Conservation (phyloP, 2,888 invertebrate genomes). For the Muscina levida region DNA sequence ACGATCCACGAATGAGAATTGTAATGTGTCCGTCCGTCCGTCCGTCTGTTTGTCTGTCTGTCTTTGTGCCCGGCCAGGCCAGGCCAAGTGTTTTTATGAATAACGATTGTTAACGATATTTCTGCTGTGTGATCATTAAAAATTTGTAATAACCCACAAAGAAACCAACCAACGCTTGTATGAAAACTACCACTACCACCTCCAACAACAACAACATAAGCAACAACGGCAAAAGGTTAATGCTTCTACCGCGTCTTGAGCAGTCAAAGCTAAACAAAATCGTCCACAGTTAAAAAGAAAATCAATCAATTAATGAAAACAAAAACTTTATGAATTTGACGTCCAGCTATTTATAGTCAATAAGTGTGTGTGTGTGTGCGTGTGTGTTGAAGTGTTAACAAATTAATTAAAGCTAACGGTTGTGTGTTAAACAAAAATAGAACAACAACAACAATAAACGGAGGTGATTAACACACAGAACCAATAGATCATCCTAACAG, state of each 20-base stretch:
- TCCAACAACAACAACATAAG: too few relatives aligned
- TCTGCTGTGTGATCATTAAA: neutral
- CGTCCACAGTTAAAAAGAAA: neutral
- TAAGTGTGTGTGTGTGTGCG: neutral
- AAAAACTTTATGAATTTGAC: slow-evolving; percentile 8
- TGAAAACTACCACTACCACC: too few relatives aligned
- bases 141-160: slow-evolving; percentile 1
- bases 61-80: neutral
- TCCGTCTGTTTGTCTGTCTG: neutral
- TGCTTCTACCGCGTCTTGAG: neutral
- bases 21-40: neutral
- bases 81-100: neutral
- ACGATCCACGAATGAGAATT: too few relatives aligned
- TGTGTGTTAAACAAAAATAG: neutral
- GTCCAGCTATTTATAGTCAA: neutral
- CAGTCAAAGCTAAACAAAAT: neutral
- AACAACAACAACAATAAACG: too few relatives aligned
- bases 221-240: slow-evolving; percentile 4
- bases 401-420: slow-evolving; percentile 14
- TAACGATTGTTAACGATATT: neutral
- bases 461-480: too few relatives aligned
- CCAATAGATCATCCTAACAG: neutral
- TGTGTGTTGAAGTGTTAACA: slow-evolving; percentile 20
- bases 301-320: slow-evolving; percentile 31
- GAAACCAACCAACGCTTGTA: neutral